A percentile compares a stretch with the other conserved stretches of the same genome.
Conservation (phyloP, 1,140 invertebrate genomes). For the Ceratina calcarata region DNA sequence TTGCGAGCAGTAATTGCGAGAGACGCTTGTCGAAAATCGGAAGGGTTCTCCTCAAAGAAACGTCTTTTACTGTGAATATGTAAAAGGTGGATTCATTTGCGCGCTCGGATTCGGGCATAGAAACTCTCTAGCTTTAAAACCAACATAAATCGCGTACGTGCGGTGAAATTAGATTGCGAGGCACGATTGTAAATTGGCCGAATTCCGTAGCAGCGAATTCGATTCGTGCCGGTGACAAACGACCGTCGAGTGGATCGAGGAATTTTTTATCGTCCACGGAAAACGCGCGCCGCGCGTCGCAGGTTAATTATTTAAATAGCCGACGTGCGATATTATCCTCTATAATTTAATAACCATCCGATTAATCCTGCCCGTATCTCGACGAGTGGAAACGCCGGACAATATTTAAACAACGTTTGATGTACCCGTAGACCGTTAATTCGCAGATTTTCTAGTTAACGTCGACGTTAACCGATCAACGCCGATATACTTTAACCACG, state of each 20-base stretch:
- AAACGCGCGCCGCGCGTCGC: neutral
- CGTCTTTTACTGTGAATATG: neutral
- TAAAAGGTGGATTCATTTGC: neutral
- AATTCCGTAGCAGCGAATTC: conserved; percentile 5
- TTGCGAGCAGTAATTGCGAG: too few species aligned
- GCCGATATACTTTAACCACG: conserved; percentile 9
- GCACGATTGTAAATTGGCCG: conserved; percentile 15
- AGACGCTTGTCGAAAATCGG: too few species aligned
- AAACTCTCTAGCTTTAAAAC: neutral
- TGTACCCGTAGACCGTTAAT: too few species aligned
- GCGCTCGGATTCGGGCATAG: neutral
- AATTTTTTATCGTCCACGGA: neutral
- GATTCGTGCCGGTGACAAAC: conserved; percentile 21
- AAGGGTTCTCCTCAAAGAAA: too few species aligned
- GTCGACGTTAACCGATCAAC: too few species aligned
- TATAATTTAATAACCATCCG: neutral
- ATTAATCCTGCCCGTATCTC: neutral
- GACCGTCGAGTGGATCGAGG: neutral
- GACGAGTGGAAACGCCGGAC: neutral
- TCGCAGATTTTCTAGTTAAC: too few species aligned
- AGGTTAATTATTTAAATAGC: neutral
- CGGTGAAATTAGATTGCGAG: conserved; percentile 9
- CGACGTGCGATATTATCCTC: neutral
- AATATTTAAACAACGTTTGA: conserved; percentile 1
- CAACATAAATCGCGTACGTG: conserved; percentile 15